Conservation (phyloP, 2,888 invertebrate genomes). For the Cantharis nigra region DNA sequence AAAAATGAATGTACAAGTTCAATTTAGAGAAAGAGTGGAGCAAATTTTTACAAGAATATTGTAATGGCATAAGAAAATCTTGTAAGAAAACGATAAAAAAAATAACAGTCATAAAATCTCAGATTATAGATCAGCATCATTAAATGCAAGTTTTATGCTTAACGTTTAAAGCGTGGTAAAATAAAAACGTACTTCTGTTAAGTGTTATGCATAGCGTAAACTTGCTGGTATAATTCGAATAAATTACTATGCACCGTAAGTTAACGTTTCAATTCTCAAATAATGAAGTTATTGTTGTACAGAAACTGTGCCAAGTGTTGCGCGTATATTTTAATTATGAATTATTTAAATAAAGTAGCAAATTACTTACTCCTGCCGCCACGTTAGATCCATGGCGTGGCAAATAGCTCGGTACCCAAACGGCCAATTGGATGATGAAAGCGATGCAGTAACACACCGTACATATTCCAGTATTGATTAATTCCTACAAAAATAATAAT, state of each 20-base stretch:
- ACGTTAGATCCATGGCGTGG: slow-evolving; percentile 64
- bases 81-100: background rate
- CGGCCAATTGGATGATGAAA: slow-evolving; percentile 77
- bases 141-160: background rate
- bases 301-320: background rate
- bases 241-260: background rate
- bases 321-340: background rate
- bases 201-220: background rate
- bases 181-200: background rate
- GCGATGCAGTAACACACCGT: slow-evolving; percentile 77
- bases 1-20: background rate
- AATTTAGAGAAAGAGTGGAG: background rate
- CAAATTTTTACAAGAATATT: background rate
- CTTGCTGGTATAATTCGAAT: background rate
- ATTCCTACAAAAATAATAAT: slow-evolving; percentile 68
- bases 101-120: background rate
- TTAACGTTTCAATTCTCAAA: background rate
- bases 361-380: slow-evolving; percentile 74
- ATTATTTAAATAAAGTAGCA: background rate
- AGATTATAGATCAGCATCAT: background rate
- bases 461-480: slow-evolving; percentile 73
- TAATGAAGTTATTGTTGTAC: background rate
- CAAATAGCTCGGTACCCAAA: slow-evolving; percentile 51
- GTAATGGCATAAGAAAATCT: background rate
- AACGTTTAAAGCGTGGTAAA: background rate